Evolutionary conservation across 2,888 invertebrate species (phyloP), one percentile per base, ranked within the genome.

Genomic region (Dromius quadrimaculatus): DNA sequence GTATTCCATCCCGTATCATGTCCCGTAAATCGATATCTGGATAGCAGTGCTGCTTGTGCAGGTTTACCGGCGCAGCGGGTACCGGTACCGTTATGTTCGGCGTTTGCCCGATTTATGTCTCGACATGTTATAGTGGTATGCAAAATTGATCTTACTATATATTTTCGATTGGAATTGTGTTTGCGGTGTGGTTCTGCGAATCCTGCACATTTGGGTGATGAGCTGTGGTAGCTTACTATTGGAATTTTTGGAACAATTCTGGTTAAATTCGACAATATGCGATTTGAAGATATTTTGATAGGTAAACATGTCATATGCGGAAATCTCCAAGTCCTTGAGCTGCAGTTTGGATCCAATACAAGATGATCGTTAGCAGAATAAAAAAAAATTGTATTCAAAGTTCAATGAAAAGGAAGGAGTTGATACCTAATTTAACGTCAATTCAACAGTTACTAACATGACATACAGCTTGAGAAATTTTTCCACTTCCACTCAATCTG

Each of bases 61-160:
- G 50, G 50, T 28, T 54, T 54, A 54, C 50, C 17, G 28, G 11
- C 11, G 9, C 50, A 50, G 50, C 23, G 28, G 50, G 50, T 54
- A 54, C 23, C 50, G 50, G 50, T 54, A 54, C 23, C 50, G 28
- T 23, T 54, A 28, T 15, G 28, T 23, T 15, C 23, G 50, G 15
- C 28, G n/a, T n/a, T 54, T 15, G 28, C 15, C n/a, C 23, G 50
- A 28, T 54, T n/a, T n/a, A n/a, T n/a, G n/a, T n/a, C 50, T 28
- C 34, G 19, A 34, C 36, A 59, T 59, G 11, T 59, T 59, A 59
- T 59, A 36, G 20, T 20, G 59, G 34, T 59, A 59, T 59, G 59
- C 59, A 59, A 19, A 59, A 59, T 59, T 59, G 34, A 59, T 59
- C 59, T 59, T 59, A 59, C 36, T 36, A 59, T 59, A 34, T 59